These are phyloP conservation scores for Agrochola macilenta DNA, from an alignment of 2,888 invertebrate genomes.

Conservation along the genomic window DNA sequence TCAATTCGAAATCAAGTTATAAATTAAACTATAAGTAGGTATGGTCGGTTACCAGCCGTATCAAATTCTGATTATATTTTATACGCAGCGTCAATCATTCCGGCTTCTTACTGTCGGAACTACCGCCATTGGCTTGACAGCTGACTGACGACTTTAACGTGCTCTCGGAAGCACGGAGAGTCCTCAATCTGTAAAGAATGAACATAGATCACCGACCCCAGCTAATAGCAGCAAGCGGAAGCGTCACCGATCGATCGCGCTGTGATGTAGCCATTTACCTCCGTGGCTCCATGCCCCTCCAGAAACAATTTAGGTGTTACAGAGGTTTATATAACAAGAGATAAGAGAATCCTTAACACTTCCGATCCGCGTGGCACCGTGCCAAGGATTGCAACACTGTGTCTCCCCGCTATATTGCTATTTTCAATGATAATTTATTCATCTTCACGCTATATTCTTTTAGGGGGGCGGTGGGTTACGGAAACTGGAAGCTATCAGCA, in stretches of 20 bases:
- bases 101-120: neutral
- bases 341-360: conserved; percentile 64
- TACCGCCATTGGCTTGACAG: conserved; percentile 25
- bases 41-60: neutral
- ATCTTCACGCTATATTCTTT: conserved; percentile 57
- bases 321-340: conserved; percentile 64
- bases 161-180: conserved; percentile 27
- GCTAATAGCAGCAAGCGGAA: conserved; percentile 46
- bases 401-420: conserved; percentile 43
- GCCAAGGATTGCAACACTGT: conserved; percentile 59
- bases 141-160: conserved; percentile 47
- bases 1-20: conserved; percentile 7
- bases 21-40: neutral
- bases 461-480: conserved; percentile 8
- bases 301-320: conserved; percentile 59
- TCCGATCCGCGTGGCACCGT: conserved; percentile 63
- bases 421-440: conserved; percentile 61
- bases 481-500: conserved; percentile 20
- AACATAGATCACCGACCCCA: conserved; percentile 46
- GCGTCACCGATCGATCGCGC: conserved; percentile 47
- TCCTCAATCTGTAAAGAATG: conserved; percentile 44
- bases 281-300: conserved; percentile 28
- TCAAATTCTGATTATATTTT: conserved; percentile 20
- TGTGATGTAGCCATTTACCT: conserved; percentile 53
- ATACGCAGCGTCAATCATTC: conserved; percentile 19